Base-by-base conservation (phyloP, 2,113 vertebrate genomes). In the Salvelinus alpinus region DNA sequence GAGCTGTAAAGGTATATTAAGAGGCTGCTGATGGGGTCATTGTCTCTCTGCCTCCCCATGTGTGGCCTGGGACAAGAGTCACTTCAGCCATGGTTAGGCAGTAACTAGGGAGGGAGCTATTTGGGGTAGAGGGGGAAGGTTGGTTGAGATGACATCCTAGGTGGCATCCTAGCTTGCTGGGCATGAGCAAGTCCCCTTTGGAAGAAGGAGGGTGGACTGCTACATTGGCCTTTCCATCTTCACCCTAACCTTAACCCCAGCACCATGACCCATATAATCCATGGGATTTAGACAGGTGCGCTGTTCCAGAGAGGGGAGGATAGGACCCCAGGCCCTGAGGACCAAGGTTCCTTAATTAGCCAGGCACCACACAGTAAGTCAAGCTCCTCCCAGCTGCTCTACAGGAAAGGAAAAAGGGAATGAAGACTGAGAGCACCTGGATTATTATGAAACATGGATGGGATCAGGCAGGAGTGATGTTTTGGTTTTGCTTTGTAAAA, bases 121-220 rank as follows among this genome's bases (percentile, higher is more conserved):
- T 14, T 16, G 54, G 59, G n/a, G 18, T n/a, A 9, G 59, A 22
- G 59, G n/a, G 59, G 29, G 16, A 3, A 27, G 27, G 38, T 70
- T 85, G 83, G 85, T 54, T 54, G 16, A 54, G 51, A 54, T 18
- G 5, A 54, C 51, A 54, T 54, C 14, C 47, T 48, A 86, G 85
- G 85, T 87, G 73, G 44, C 29, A 31, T 76, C 48, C 54, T 81
- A 79, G 87, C 82, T 87, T 81, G 80, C 75, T 20, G 48, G 12
- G 1, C n/a, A n/a, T 22, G 18, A n/a, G 20, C 59, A n/a, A 1
- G 59, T 62, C 59, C n/a, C 54, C n/a, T 22, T 22, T 16, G 59
- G 59, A 62, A 22, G 7, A 11, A 8, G 59, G n/a, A 22, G n/a
- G 18, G n/a, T 62, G n/a, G 59, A 22, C 20, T 62, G 59, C 51